phyloP scores from a whole-genome alignment of 2,888 invertebrate species.

The Spialia ferax region DNA sequence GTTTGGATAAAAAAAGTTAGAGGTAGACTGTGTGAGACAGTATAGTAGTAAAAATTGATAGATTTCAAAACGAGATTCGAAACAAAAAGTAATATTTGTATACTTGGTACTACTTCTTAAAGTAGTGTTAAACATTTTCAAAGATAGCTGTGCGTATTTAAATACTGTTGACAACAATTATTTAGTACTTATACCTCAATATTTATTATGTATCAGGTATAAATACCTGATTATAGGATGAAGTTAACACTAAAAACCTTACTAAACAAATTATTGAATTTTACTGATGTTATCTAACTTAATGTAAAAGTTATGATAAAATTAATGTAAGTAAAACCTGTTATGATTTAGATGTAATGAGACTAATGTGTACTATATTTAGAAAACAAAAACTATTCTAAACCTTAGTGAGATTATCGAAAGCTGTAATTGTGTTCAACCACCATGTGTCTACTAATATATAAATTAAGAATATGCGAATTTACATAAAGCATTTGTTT shows the following conservation, averaged over 20 bases:
- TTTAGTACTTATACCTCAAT: background rate
- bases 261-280: background rate
- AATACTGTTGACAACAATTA: background rate
- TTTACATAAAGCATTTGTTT: conserved; percentile 4
- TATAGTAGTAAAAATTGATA: too few relatives aligned
- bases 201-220: background rate
- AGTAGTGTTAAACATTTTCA: background rate
- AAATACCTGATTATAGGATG: background rate
- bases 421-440: conserved; percentile 26
- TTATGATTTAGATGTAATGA: conserved; percentile 9
- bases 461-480: conserved; percentile 16
- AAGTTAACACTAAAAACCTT: background rate
- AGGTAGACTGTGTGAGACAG: too few relatives aligned
- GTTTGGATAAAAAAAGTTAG: too few relatives aligned
- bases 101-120: background rate
- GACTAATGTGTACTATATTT: conserved; percentile 6
- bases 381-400: conserved; percentile 17
- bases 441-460: conserved; percentile 25
- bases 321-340: conserved; percentile 1
- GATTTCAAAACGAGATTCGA: too few relatives aligned
- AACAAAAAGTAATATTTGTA: background rate
- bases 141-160: background rate
- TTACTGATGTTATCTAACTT: background rate
- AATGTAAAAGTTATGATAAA: background rate
- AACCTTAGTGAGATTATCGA: conserved; percentile 33